phyloP scores from a whole-genome alignment of 2,113 vertebrate species.

The Gavialis gangeticus region DNA sequence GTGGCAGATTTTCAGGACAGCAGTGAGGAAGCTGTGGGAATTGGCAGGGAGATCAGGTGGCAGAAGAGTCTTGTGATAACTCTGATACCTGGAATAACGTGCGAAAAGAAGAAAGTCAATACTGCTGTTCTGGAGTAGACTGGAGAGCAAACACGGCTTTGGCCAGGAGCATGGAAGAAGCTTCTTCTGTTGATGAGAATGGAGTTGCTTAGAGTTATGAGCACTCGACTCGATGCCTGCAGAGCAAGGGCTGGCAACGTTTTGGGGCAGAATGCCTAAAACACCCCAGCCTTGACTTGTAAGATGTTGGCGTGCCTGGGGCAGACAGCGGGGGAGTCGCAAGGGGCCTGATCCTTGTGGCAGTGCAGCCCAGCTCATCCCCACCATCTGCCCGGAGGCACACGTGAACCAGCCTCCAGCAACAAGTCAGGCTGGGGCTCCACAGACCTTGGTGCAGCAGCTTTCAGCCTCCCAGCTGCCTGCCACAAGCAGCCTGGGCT shows the following conservation, averaged over 20 bases:
- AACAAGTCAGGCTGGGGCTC: too few relatives aligned
- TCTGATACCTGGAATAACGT: neutral
- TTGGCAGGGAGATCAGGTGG: neutral
- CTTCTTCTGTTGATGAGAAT: neutral
- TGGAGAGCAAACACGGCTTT: neutral
- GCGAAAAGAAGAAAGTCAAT: neutral
- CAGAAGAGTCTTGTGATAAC: neutral
- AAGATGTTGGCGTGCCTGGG: too few relatives aligned
- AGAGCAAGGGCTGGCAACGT: neutral
- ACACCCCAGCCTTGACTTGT: too few relatives aligned
- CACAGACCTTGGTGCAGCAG: too few relatives aligned
- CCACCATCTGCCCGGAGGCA: too few relatives aligned
- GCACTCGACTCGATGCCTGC: rapidly evolving
- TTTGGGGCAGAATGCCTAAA: too few relatives aligned
- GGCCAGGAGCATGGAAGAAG: neutral
- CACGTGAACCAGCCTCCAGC: too few relatives aligned
- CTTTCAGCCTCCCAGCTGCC: too few relatives aligned
- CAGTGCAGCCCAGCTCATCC: too few relatives aligned
- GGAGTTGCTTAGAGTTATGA: neutral
- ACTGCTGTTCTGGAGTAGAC: neutral
- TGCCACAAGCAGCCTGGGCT: too few relatives aligned
- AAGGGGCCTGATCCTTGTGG: too few relatives aligned
- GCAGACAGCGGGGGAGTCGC: too few relatives aligned
- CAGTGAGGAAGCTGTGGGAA: neutral
- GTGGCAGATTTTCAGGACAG: neutral